These are phyloP conservation scores for Microdon myrmicae DNA, from an alignment of 2,888 invertebrate species.

Conservation along the genomic window DNA sequence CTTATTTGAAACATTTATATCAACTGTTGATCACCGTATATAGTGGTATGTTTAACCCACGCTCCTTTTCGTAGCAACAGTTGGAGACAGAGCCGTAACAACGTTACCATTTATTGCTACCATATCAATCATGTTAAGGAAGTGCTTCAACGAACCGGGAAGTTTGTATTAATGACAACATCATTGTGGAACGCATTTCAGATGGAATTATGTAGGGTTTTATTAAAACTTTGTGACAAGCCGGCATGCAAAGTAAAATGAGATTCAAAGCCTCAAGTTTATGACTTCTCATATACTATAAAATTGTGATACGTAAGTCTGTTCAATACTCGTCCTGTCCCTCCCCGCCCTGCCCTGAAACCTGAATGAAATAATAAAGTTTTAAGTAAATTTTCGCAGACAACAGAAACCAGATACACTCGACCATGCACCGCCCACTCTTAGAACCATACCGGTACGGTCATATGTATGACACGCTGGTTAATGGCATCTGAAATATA, in stretches of 20 bases:
- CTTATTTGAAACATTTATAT: too few species aligned
- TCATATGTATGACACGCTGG: conserved; percentile 1
- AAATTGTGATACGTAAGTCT: conserved; percentile 9
- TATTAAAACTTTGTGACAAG: conserved; percentile 51
- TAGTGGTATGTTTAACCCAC: too few species aligned
- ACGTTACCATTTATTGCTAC: too few species aligned
- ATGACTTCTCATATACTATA: conserved; percentile 12
- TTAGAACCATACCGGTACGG: too few species aligned
- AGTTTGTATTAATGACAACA: too few species aligned
- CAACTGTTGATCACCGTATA: too few species aligned
- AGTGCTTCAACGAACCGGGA: too few species aligned
- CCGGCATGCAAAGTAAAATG: conserved; percentile 44
- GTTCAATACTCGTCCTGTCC: too few species aligned
- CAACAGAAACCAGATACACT: conserved; percentile 3
- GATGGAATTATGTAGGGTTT: conserved; percentile 49
- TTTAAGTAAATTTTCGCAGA: conserved; percentile 31
- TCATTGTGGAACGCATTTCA: conserved; percentile 38
- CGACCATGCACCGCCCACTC: too few species aligned
- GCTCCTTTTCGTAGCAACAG: too few species aligned
- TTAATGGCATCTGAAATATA: conserved; percentile 4
- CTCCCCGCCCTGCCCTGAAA: conserved; percentile 7
- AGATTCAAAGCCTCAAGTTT: conserved; percentile 19
- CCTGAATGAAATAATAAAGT: conserved; percentile 29
- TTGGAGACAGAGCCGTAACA: too few species aligned
- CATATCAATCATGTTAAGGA: too few species aligned